These are phyloP conservation scores for Cariama cristata DNA, from an alignment of 2,113 vertebrate genomes.

Conservation along the genomic window DNA sequence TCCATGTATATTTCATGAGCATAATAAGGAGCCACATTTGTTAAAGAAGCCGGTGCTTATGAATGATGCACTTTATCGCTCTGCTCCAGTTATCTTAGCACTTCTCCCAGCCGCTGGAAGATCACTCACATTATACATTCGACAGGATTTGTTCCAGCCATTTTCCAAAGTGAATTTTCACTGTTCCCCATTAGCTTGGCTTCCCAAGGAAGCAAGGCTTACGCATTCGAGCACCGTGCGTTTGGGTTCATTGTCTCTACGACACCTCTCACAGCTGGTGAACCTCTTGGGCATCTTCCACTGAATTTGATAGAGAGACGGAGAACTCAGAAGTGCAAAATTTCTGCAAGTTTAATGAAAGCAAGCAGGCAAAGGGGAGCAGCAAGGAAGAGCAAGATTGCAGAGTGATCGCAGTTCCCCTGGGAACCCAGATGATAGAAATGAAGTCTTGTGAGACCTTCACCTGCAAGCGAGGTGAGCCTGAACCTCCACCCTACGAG, in stretches of 20 bases:
- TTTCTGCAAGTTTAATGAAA: background rate
- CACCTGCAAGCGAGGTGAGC: background rate
- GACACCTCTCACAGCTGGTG: background rate
- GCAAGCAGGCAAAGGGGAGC: background rate
- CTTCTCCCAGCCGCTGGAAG: background rate
- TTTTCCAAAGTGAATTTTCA: background rate
- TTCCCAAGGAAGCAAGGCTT: background rate
- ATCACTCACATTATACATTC: background rate
- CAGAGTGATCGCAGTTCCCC: background rate
- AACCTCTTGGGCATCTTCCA: background rate
- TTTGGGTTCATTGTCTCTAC: background rate
- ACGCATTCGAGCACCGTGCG: accelerated
- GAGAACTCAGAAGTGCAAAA: background rate
- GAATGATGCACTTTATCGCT: slow-evolving; percentile 16
- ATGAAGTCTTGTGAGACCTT: background rate
- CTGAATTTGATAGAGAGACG: background rate
- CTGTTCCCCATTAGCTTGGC: background rate
- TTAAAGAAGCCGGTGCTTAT: slow-evolving; percentile 23
- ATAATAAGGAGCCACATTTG: slow-evolving; percentile 28
- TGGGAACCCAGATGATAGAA: background rate
- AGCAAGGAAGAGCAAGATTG: background rate
- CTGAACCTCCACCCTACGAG: background rate
- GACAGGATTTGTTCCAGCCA: background rate
- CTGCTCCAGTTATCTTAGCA: background rate
- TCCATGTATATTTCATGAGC: slow-evolving; percentile 34